Conservation (phyloP, 2,113 vertebrate species). For the Barnardius zonarius region DNA sequence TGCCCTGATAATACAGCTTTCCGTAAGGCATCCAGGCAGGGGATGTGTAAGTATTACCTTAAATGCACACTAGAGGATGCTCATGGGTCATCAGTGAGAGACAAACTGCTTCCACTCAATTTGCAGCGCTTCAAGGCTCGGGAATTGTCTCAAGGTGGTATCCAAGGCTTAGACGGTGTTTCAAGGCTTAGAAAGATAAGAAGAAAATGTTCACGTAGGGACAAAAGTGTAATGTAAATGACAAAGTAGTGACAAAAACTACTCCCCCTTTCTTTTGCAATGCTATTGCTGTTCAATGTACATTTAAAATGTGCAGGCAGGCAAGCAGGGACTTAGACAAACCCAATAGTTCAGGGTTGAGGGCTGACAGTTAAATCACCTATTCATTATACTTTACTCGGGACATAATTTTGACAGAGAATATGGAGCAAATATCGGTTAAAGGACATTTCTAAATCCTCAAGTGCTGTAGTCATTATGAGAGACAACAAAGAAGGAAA, state of each 20-base stretch:
- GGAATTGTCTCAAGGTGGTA: not conserved
- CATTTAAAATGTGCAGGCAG: not conserved
- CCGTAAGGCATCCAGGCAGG: not conserved
- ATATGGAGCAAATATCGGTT: not conserved
- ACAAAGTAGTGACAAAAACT: not conserved
- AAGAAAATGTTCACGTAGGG: not conserved
- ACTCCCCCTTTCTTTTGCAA: not conserved
- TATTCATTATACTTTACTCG: not conserved
- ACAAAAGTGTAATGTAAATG: not conserved
- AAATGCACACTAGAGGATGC: conserved; percentile 57
- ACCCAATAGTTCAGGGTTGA: not conserved
- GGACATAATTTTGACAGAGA: not conserved
- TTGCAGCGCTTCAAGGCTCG: not conserved
- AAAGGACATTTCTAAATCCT: not conserved
- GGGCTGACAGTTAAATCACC: not conserved
- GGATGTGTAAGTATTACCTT: not conserved
- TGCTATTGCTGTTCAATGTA: not conserved
- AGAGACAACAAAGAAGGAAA: not conserved
- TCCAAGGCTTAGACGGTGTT: not conserved
- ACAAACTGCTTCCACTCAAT: not conserved
- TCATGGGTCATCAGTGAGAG: conserved; percentile 50
- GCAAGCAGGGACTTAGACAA: not conserved
- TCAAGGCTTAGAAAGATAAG: not conserved
- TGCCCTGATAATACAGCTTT: rapidly evolving
- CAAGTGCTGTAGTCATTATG: rapidly evolving